These are phyloP conservation scores for Melipona quadrifasciata DNA, from an alignment of 1,140 invertebrate species.

Conservation along the genomic window DNA sequence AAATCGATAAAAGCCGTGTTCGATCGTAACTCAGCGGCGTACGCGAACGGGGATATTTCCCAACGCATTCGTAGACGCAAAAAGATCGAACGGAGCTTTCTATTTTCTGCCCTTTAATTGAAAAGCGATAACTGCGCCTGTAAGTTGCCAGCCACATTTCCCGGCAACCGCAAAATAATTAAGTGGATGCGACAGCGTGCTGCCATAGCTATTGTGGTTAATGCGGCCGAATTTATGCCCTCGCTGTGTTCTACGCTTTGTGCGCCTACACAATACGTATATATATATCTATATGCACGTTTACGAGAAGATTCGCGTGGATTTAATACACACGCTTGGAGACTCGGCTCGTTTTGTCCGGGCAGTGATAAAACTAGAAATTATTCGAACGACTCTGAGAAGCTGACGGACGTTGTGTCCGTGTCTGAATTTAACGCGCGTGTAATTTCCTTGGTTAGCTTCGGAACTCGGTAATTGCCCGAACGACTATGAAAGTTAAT, in stretches of 20 bases:
- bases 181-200: constrained; percentile 18
- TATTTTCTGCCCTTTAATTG: constrained; percentile 28
- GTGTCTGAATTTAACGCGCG: no score
- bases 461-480: not conserved
- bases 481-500: not conserved
- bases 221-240: not conserved
- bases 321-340: not conserved
- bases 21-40: no score
- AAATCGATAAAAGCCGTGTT: constrained; percentile 9
- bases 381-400: no score
- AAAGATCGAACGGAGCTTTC: not conserved
- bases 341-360: not conserved
- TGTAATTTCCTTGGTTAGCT: no score
- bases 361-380: no score
- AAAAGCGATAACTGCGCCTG: constrained; percentile 34
- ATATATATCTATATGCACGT: not conserved
- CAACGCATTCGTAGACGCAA: not conserved
- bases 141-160: constrained; percentile 22
- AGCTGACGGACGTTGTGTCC: no score
- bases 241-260: not conserved
- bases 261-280: no score
- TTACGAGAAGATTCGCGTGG: not conserved
- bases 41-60: constrained; percentile 4
- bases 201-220: constrained; percentile 16
- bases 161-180: constrained; percentile 39